Evolutionary conservation across 2,797 vertebrate genomes (phyloP), one percentile per base, ranked within the genome.

Genomic region (Gallinago stenura): DNA sequence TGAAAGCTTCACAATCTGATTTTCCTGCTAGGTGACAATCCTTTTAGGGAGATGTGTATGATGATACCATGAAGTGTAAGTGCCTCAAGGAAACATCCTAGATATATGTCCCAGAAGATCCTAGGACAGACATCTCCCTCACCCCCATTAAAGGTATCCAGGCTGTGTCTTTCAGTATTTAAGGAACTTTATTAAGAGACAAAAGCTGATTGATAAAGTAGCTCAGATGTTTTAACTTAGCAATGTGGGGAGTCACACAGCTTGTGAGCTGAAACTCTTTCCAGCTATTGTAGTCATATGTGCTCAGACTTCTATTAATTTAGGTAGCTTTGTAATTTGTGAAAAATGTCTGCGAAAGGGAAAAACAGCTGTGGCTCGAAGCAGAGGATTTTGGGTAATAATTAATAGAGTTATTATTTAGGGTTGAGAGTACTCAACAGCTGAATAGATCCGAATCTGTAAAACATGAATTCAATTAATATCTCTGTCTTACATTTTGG

Each of bases 361-460:
- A 84, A 91, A 76, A 95, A 22, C 93, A 95, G 70, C 83, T 95
- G 87, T 65, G 83, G 10, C 57, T 87, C 37, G 66, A 90, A 46
- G 61, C 15, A 89, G 73, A 79, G 60, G 35, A 77, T 77, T 72
- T 50, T 95, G 89, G 81, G 71, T 90, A 96, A 83, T 93, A 95
- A 93, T 90, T 96, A 95, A 93, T 93, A 83, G 82, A 86, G 83
- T 31, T 93, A 10, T 95, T 96, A 88, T 81, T 95, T 89, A 60
- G 84, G 16, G 35, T 57, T 93, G 81, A 93, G 91, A 89, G 71
- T 91, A 48, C 80, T 96, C 84, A 82, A 53, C 76, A 91, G 73
- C 76, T 88, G 95, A 95, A 92, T 79, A 76, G 60, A 76, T 87
- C 30, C 5, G 39, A 90, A 81, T 91, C 68, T 93, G 39, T 75